Conservation (phyloP, 1,140 invertebrate species). For the Drosophila santomea region DNA sequence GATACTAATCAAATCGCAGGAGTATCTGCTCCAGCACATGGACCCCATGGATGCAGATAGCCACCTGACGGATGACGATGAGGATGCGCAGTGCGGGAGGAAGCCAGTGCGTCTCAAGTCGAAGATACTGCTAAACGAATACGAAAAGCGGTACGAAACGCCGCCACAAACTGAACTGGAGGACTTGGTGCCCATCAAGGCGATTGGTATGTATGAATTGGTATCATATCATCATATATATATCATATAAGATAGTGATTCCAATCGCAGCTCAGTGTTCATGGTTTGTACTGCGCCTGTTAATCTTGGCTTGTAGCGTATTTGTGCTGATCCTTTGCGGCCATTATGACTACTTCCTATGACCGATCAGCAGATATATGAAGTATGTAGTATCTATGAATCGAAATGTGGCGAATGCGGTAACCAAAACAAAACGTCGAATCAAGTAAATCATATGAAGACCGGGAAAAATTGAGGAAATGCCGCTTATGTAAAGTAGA, state of each 20-base stretch:
- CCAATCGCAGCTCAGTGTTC: neutral
- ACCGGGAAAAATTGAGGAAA: conserved; percentile 77
- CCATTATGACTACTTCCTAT: conserved; percentile 2
- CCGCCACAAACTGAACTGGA: neutral
- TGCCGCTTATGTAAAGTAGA: conserved; percentile 80
- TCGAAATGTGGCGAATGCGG: conserved; percentile 26
- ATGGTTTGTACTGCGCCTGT: neutral
- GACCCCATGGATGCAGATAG: neutral
- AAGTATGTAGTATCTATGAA: neutral
- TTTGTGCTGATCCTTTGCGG: neutral
- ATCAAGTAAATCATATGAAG: conserved; percentile 50
- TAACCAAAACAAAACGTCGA: conserved; percentile 50
- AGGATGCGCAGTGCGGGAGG: neutral
- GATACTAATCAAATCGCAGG: conserved; percentile 12
- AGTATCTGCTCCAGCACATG: neutral
- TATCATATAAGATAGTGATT: too few species aligned
- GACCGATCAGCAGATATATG: neutral
- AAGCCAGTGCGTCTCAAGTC: conserved; percentile 19
- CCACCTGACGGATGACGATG: neutral
- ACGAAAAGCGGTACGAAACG: neutral
- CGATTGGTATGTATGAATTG: neutral
- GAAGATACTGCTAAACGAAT: conserved; percentile 5
- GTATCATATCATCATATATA: neutral
- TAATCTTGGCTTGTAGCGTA: neutral
- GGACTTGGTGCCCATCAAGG: neutral